Evolutionary conservation across 1,140 invertebrate species (phyloP), one percentile per base, ranked within the genome.

Genomic region (Diplogasteroides magnus): DNA sequence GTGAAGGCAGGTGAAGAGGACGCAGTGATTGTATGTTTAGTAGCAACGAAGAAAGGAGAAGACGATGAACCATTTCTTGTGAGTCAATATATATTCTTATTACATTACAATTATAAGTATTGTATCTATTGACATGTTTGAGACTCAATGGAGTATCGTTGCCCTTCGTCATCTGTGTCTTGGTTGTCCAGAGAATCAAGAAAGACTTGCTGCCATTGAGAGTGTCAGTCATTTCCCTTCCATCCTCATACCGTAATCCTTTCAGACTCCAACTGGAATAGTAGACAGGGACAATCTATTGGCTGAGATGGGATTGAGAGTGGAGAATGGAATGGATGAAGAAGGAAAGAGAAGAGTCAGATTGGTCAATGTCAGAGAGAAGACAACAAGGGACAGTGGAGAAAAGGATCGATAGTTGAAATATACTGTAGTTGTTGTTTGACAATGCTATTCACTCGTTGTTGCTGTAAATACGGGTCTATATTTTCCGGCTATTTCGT

Each of bases 151-250:
- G 28, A 58, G 58, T 0, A 72, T 72, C 15, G 32, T 59, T 28
- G 56, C 67, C n/a, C 55, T 72, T 15, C 64, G 70, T 6, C 65
- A 72, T n/a, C 26, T 72, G 19, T 62, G 57, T 15, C 57, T 62
- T 19, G 55, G 31, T n/a, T 72, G 70, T 37, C 64, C 68, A 2
- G 70, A 72, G 31, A 72, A 72, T 29, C 68, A 72, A 27, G 64
- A 72, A 27, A 60, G 67, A 19, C 31, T 72, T 15, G 2, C 29
- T 13, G 31, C 56, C 19, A 68, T 68, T 27, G 66, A 68, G n/a
- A n/a, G 28, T 13, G 61, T 63, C 11, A n/a, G 61, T 31, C 19
- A 19, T 48, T 48, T 48, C 6, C 37, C 37, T 6, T 48, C 6
- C 6, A 11, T 19, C 37, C 37, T 48, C 37, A 19, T 48, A 19